Base-by-base conservation (phyloP, 2,113 vertebrate genomes). In the Myiopsitta monachus region DNA sequence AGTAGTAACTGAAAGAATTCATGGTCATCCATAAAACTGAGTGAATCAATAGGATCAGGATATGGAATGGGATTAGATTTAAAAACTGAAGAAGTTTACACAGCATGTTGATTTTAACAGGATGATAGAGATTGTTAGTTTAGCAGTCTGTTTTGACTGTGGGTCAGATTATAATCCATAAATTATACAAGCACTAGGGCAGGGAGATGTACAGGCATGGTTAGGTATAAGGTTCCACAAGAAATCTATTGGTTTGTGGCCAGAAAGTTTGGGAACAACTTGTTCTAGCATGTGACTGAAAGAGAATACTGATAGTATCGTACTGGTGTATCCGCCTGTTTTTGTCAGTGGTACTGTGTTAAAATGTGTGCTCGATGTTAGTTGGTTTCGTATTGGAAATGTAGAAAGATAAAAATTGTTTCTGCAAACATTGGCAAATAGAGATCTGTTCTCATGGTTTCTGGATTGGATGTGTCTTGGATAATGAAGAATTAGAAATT, bases 401-500 rank as follows among this genome's bases (percentile, higher is more conserved):
- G 14, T 5, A n/a, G 72, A 95, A 88, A 74, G 43, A 80, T 49
- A 63, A 91, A 77, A 64, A 63, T 22, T 7, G 33, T 78, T 87
- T 69, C 61, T 91, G 69, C 61, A 90, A 88, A 83, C 41, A 77
- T 19, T 87, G 67, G 38, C 78, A 77, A 22, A 83, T 18, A 68
- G 33, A 87, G 62, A 70, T 88, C 61, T 90, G 1, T 76, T 87
- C 73, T 77, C 12, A 43, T 83, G 59, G 6, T 89, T 92, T 94
- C 47, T 93, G 92, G 59, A 43, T 74, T 83, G 67, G 39, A 43
- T 89, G 13, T 61, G 43, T 76, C 72, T 92, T 92, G 62, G 75
- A 88, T 93, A 80, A 88, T 27, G 70, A 93, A 66, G 70, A 90
- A 86, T 66, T 91, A 69, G 41, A 85, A 91, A 90, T 69, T 90